phyloP scores from a whole-genome alignment of 2,113 vertebrate species.

The Dermatemys mawii region DNA sequence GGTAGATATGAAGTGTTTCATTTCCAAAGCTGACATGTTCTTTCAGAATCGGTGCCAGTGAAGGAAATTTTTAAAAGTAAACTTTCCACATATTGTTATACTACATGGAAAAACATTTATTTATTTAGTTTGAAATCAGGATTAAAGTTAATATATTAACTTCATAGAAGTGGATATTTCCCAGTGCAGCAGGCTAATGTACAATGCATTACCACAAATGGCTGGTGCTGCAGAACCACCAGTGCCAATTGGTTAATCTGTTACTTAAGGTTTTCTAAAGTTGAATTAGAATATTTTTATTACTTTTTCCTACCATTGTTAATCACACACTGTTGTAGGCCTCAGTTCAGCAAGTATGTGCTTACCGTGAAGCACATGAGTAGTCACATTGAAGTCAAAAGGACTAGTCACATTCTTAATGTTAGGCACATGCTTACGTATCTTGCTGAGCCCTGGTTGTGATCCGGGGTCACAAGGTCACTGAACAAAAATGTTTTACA shows the following conservation, averaged over 20 bases:
- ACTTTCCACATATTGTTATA: not conserved
- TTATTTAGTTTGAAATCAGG: not conserved
- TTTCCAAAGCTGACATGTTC: not conserved
- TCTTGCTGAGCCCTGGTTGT: rapidly evolving
- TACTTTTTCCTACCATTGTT: not conserved
- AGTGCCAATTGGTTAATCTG: not conserved
- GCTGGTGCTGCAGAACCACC: not conserved
- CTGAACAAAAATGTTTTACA: not conserved
- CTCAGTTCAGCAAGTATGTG: not conserved
- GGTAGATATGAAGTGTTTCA: not conserved
- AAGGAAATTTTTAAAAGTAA: not conserved
- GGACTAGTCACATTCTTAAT: not conserved
- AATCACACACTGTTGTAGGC: not conserved
- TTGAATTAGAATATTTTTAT: not conserved
- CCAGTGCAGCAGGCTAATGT: not conserved
- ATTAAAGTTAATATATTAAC: not conserved
- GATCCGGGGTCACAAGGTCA: not conserved
- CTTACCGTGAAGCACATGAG: not conserved
- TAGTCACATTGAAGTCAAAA: not conserved
- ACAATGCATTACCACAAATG: not conserved
- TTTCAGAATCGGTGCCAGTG: not conserved
- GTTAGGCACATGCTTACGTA: not conserved
- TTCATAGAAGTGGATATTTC: not conserved
- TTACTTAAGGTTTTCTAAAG: slow-evolving; percentile 7
- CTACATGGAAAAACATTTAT: not conserved